Conservation (phyloP, 1,140 invertebrate species). For the Megalopta genalis region DNA sequence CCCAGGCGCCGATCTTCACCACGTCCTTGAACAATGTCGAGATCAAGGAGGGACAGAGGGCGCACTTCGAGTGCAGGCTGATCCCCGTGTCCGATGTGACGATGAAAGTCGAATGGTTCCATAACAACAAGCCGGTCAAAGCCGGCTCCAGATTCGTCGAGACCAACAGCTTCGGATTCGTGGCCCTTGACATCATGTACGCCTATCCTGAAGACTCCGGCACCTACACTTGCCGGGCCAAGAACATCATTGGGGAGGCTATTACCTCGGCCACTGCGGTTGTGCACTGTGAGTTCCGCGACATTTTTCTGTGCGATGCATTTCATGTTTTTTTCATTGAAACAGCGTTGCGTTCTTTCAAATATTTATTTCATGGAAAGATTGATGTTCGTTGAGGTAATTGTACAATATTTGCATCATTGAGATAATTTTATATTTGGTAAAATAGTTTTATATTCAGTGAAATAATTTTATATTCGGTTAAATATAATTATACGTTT, state of each 20-base stretch:
- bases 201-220: constrained; percentile 95
- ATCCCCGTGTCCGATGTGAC: constrained; percentile 97
- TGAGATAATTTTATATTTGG: too few species aligned
- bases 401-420: too few species aligned
- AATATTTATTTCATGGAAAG: too few species aligned
- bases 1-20: constrained; percentile 94
- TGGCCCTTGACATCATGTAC: constrained; percentile 94
- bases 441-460: too few species aligned
- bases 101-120: constrained; percentile 99
- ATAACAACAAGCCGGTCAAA: constrained; percentile 93
- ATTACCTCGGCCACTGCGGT: constrained; percentile 89
- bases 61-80: constrained; percentile 97
- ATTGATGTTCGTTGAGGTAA: too few species aligned
- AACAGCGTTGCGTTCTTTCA: too few species aligned
- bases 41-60: constrained; percentile 96
- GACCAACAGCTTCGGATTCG: constrained; percentile 96
- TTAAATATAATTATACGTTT: too few species aligned
- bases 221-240: constrained; percentile 93
- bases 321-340: too few species aligned
- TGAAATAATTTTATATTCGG: too few species aligned
- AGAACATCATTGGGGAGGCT: constrained; percentile 92
- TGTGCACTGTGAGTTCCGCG: constrained; percentile 83
- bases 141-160: constrained; percentile 93
- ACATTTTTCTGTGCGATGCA: too few species aligned
- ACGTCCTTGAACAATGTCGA: constrained; percentile 93